These are phyloP conservation scores for Xiphorhynchus erythropygius DNA, from an alignment of 2,797 vertebrate genomes.

Conservation along the genomic window DNA sequence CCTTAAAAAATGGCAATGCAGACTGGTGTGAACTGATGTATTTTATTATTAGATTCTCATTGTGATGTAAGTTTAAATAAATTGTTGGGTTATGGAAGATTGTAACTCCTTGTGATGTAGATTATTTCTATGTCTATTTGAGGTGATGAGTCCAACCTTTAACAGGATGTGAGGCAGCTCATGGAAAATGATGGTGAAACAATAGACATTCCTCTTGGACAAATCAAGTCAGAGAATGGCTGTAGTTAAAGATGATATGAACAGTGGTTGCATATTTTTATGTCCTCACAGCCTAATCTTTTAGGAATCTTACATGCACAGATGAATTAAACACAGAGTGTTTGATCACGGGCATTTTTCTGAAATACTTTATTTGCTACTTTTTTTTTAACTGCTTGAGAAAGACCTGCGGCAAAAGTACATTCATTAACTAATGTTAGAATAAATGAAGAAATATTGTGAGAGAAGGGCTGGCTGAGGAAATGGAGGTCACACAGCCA, in stretches of 20 bases:
- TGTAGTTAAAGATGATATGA: neutral
- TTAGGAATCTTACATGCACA: accelerated
- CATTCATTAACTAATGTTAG: neutral
- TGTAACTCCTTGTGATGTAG: slow-evolving; percentile 11
- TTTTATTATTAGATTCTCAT: slow-evolving; percentile 71
- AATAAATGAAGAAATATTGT: neutral
- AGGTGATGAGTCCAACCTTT: neutral
- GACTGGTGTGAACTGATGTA: slow-evolving; percentile 70
- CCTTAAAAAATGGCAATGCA: slow-evolving; percentile 60
- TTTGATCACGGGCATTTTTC: neutral
- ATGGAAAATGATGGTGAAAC: accelerated
- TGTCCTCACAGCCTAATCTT: neutral
- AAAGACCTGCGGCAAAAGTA: neutral
- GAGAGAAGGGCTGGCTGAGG: neutral
- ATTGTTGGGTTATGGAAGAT: slow-evolving; percentile 70
- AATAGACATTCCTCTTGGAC: neutral
- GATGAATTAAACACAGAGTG: neutral
- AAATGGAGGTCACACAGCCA: neutral
- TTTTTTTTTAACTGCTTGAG: neutral
- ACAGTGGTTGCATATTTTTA: neutral
- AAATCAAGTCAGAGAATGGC: neutral
- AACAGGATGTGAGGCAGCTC: neutral
- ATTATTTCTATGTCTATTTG: neutral
- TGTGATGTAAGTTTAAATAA: slow-evolving; percentile 79
- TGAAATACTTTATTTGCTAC: neutral